Percentiles rank a stretch among this genome's conserved stretches.
These are phyloP conservation scores for Anguilla rostrata DNA, from an alignment of 2,113 vertebrate species.

Conservation along the genomic window DNA sequence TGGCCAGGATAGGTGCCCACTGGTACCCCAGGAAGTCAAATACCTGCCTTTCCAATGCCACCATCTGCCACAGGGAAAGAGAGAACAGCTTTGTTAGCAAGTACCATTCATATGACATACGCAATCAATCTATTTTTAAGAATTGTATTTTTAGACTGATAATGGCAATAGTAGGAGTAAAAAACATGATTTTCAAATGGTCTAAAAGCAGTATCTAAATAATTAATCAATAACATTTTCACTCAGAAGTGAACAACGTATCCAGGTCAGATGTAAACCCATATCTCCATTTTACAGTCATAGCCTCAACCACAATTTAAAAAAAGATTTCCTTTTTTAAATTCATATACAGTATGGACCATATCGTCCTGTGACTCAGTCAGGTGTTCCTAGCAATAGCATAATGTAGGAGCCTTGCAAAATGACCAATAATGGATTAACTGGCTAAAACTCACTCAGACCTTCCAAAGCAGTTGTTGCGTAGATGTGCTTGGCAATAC, in stretches of 20 bases:
- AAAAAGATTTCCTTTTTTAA: background rate
- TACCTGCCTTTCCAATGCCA: constrained; percentile 84
- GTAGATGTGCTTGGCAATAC: constrained; percentile 43
- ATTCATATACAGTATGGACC: background rate
- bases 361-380: background rate
- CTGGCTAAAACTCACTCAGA: constrained; percentile 31
- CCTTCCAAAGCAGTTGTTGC: constrained; percentile 46
- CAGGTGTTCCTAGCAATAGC: background rate
- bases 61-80: constrained; percentile 64
- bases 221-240: background rate
- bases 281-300: background rate
- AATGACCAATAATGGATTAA: constrained; percentile 50
- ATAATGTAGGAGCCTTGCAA: background rate
- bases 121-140: background rate
- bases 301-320: background rate
- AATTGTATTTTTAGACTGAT: background rate
- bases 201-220: background rate
- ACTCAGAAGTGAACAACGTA: background rate
- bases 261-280: background rate
- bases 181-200: background rate
- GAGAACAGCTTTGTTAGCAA: background rate
- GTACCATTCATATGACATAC: background rate
- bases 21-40: constrained; percentile 92
- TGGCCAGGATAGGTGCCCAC: constrained; percentile 89
- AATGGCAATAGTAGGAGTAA: background rate